Conservation (phyloP, 1,140 invertebrate genomes). For the Caerostris darwini region DNA sequence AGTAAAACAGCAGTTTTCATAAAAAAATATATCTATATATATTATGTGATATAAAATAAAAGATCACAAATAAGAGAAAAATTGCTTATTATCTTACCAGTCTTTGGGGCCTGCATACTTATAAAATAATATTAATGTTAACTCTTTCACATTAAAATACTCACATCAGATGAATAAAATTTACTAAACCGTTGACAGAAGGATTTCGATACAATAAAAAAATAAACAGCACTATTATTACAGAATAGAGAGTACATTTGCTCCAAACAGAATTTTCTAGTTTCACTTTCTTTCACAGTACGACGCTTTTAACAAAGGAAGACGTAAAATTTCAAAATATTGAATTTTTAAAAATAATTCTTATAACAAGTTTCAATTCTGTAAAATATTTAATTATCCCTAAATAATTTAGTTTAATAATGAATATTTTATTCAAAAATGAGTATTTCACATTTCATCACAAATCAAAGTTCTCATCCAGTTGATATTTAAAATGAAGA, state of each 20-base stretch:
- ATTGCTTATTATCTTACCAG: background rate
- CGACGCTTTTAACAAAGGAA: background rate
- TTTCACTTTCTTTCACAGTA: background rate
- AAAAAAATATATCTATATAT: too few species aligned
- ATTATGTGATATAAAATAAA: too few species aligned
- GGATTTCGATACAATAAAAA: conserved; percentile 23
- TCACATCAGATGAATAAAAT: background rate
- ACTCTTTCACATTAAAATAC: conserved; percentile 18
- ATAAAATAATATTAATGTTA: background rate
- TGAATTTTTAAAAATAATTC: background rate
- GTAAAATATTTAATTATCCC: background rate
- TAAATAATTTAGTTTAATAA: background rate
- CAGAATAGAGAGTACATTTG: background rate
- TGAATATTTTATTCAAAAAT: background rate
- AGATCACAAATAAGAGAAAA: background rate
- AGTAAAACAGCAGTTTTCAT: too few species aligned
- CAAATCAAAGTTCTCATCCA: too few species aligned
- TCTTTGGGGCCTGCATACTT: conserved; percentile 56
- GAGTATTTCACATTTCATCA: background rate
- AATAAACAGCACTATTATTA: conserved; percentile 22
- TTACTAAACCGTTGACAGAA: conserved; percentile 55
- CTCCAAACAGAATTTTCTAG: background rate
- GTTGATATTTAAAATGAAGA: too few species aligned
- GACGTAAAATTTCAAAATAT: background rate
- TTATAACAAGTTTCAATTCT: background rate